Evolutionary conservation across 2,888 invertebrate genomes (phyloP).

Genomic region (Drosophila emarginata): DNA sequence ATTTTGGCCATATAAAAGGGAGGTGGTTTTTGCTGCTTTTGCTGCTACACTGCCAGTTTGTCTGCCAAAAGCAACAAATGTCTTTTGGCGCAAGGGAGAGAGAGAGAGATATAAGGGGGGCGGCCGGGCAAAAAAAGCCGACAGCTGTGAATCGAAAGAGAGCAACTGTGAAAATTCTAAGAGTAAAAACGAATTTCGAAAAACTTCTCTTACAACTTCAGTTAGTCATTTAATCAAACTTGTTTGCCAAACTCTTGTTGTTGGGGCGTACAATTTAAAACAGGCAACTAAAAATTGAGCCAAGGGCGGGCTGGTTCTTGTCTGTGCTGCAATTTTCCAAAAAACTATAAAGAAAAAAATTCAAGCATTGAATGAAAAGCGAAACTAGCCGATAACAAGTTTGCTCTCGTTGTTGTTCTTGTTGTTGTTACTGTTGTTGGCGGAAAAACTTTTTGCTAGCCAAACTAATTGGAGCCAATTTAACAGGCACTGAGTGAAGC

Average conservation of each 20-base stretch:
- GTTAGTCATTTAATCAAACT: slow-evolving; percentile 48
- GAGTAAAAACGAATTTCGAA: slow-evolving; percentile 43
- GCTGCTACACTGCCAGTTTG: slow-evolving; percentile 24
- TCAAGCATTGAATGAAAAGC: slow-evolving; percentile 54
- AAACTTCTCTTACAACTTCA: slow-evolving; percentile 32
- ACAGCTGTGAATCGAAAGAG: slow-evolving; percentile 16
- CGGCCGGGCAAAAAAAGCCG: background rate
- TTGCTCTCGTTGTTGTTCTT: slow-evolving; percentile 31
- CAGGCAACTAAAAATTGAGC: slow-evolving; percentile 53
- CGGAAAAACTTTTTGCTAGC: slow-evolving; percentile 32
- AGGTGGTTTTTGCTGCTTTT: slow-evolving; percentile 5
- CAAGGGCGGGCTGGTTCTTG: slow-evolving; percentile 71
- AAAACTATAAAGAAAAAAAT: slow-evolving; percentile 19
- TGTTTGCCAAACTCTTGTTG: slow-evolving; percentile 41
- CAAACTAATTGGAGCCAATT: slow-evolving; percentile 50
- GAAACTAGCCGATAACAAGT: slow-evolving; percentile 58
- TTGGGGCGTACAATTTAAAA: slow-evolving; percentile 40
- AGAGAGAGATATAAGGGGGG: slow-evolving; percentile 1
- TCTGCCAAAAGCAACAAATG: slow-evolving; percentile 64
- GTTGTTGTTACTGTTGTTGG: slow-evolving; percentile 30
- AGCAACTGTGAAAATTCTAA: slow-evolving; percentile 8
- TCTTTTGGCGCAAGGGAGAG: slow-evolving; percentile 41
- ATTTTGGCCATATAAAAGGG: background rate
- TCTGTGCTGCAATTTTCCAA: slow-evolving; percentile 48
- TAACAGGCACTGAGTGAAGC: slow-evolving; percentile 27